Evolutionary conservation across 2,888 invertebrate species (phyloP).

Genomic region (Morpho helenor): DNA sequence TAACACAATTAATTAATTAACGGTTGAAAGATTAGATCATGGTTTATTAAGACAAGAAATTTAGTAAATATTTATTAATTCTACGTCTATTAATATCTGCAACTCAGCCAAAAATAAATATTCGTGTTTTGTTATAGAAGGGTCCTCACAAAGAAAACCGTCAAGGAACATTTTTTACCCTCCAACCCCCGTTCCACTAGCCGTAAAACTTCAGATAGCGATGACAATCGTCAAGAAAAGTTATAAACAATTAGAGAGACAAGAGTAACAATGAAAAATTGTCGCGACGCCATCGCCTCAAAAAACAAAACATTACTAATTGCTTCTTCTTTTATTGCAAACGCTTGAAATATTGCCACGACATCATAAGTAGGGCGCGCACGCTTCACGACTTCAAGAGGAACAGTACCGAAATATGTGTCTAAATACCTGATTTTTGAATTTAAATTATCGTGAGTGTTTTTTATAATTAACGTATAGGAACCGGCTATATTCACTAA

Average conservation of each 20-base stretch:
- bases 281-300: constrained; percentile 26
- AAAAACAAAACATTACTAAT: constrained; percentile 40
- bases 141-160: constrained; percentile 16
- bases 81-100: neutral
- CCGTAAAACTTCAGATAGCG: constrained; percentile 27
- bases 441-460: too few species aligned
- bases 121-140: constrained; percentile 14
- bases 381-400: neutral
- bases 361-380: constrained; percentile 17
- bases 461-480: too few species aligned
- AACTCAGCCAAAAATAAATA: constrained; percentile 12
- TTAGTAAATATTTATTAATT: too few species aligned
- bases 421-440: too few species aligned
- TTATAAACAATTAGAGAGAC: constrained; percentile 33
- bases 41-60: too few species aligned
- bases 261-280: constrained; percentile 39
- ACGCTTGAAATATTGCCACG: constrained; percentile 32
- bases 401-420: neutral
- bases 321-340: constrained; percentile 39
- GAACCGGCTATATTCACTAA: too few species aligned
- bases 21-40: too few species aligned
- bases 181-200: constrained; percentile 12
- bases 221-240: constrained; percentile 33
- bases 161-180: constrained; percentile 22
- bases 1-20: too few species aligned